Percentiles rank a stretch among this genome's conserved stretches.
phyloP scores from a whole-genome alignment of 2,888 invertebrate species.

The Tromatobia lineatoria region DNA sequence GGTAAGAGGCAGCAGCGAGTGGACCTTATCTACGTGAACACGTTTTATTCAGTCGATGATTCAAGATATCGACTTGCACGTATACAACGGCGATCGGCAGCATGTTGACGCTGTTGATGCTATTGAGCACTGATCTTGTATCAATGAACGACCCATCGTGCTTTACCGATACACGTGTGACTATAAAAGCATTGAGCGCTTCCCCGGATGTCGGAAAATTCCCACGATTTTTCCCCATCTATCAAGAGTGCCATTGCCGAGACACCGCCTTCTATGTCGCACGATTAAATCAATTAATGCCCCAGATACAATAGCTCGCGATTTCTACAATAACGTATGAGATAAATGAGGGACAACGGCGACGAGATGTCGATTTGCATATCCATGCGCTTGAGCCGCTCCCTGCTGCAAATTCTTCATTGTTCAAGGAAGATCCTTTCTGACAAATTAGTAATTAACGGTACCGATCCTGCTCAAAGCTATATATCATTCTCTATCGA shows the following conservation, averaged over 20 bases:
- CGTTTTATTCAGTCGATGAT: constrained; percentile 27
- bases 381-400: constrained; percentile 50
- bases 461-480: not conserved
- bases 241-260: constrained; percentile 52
- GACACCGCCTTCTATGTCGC: constrained; percentile 57
- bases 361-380: constrained; percentile 61
- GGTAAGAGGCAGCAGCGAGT: constrained; percentile 6
- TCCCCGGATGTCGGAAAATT: constrained; percentile 67
- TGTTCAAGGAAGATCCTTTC: constrained; percentile 38
- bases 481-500: not conserved
- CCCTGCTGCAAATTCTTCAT: constrained; percentile 58
- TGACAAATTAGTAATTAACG: constrained; percentile 17
- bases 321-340: constrained; percentile 38
- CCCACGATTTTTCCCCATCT: constrained; percentile 70
- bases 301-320: constrained; percentile 63
- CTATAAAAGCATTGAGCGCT: constrained; percentile 46
- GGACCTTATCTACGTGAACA: constrained; percentile 49
- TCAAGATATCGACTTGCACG: constrained; percentile 36
- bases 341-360: constrained; percentile 52
- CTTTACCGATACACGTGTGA: not conserved
- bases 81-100: constrained; percentile 21
- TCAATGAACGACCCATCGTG: constrained; percentile 1
- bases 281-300: constrained; percentile 68
- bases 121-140: constrained; percentile 16
- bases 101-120: no score